Base-by-base conservation (phyloP, 2,888 invertebrate genomes). In the Tineola bisselliella region DNA sequence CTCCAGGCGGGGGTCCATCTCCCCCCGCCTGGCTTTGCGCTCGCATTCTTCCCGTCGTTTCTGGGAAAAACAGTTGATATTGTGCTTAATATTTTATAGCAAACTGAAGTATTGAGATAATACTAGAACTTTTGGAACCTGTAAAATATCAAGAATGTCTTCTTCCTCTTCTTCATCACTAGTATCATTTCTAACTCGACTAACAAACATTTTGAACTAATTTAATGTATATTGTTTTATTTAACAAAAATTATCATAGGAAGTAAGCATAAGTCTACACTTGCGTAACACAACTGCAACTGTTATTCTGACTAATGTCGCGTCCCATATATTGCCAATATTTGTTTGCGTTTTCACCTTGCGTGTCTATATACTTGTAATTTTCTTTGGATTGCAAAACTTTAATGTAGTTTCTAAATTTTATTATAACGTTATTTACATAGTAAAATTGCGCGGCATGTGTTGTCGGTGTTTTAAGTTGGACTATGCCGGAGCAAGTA, bases 1-100 rank as follows among this genome's bases (percentile, higher is more conserved):
- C 86, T 96, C 96, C 89, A 96, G 81, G 64, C 96, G 89, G 71
- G 95, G 95, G 82, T 96, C 96, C 93, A 96, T 96, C 79, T 96
- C 96, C 84, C 95, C 96, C 62, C 96, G 89, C 62, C 96, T 89
- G 12, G 95, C 95, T 74, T 95, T 95, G 68, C 95, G 90, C 87
- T 95, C 95, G 91, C 95, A 95, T 94, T 95, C 95, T 91, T 95
- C 95, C 63, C 95, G 89, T 63, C 95, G 88, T 87, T 87, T 87
- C 87, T 88, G 69, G 1, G 75, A 64, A 74, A 33, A 8, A 33
- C 1, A 48, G 48, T 48, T 3, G 1, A 48, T 15, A 48, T 48
- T 8, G n/a, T 48, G 5, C 3, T 48, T 17, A 48, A 15, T 48
- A 6, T 38, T 38, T 31, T 31, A 31, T 5, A 31, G 31, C 10